Base-by-base conservation (phyloP, 2,113 vertebrate species). In the Quiscalus mexicanus region DNA sequence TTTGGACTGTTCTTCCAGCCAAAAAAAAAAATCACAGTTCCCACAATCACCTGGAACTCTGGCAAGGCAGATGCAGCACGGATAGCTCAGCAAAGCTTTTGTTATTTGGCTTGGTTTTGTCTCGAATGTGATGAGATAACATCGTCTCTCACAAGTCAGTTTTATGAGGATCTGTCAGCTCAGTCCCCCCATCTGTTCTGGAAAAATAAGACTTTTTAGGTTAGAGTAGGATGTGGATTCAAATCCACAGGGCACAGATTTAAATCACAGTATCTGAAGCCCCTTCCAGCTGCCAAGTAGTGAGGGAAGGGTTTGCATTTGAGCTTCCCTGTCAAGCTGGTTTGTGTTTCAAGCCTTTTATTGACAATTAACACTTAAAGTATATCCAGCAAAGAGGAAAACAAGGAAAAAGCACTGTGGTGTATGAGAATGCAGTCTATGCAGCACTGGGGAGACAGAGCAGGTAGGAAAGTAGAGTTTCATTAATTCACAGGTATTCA, bases 141-240 rank as follows among this genome's bases (percentile, higher is more conserved):
- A 95, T 90, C 15, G 28, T 90, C 90, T 93, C 82, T 92, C 76
- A 77, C 88, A 79, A 93, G 89, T 84, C 87, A 95, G 53, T 93
- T 95, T 95, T 95, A 96, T 92, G 95, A 95, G 73, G 62, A 89
- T 91, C 79, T 96, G 88, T 95, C 85, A 88, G 50, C 42, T 63
- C 79, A 44, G 89, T 81, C 69, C 76, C 69, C 76, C 86, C 91
- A 89, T 97, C 95, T 96, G 93, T 78, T 89, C 68, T 89, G 52
- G 55, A 64, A 95, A 95, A 94, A 84, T 44, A 64, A 92, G 33
- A 64, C 28, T 84, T 90, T 92, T 92, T 64, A 81, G 45, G 64
- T 92, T 90, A 74, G 76, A 75, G 58, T 49, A 59, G 33, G 47
- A 84, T 59, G 42, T 74, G 49, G 35, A 86, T 47, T 67, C 52